Evolutionary conservation across 2,888 invertebrate genomes (phyloP).

Genomic region (Chelonus formosanus): DNA sequence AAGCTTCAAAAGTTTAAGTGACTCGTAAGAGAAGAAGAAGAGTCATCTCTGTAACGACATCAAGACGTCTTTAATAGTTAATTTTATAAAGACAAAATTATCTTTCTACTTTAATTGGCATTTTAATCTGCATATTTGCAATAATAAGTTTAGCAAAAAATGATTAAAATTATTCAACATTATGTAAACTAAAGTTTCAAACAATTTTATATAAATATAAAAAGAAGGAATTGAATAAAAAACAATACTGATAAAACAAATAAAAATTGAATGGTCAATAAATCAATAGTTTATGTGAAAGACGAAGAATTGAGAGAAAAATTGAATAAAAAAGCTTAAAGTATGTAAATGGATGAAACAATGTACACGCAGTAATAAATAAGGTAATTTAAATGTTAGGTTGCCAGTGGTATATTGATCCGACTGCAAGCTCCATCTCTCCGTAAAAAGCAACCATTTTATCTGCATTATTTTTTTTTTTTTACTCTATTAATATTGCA

Average conservation of each 20-base stretch:
- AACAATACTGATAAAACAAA: background rate
- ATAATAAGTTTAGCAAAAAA: no score
- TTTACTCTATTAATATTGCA: conserved; percentile 13
- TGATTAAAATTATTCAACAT: no score
- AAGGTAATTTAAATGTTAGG: conserved; percentile 57
- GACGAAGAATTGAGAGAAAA: conserved; percentile 15
- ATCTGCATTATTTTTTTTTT: conserved; percentile 24
- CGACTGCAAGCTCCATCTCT: conserved; percentile 51
- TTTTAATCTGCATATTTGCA: no score
- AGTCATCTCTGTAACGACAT: no score
- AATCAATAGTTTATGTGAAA: conserved; percentile 3
- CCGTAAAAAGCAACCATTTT: conserved; percentile 42
- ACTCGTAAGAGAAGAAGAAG: no score
- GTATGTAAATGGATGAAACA: conserved; percentile 36
- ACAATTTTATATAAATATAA: no score
- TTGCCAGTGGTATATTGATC: conserved; percentile 59
- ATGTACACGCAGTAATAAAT: conserved; percentile 50
- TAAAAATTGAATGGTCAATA: background rate
- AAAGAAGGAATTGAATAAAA: background rate
- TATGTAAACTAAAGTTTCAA: no score
- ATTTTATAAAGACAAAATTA: no score
- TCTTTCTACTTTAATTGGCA: no score
- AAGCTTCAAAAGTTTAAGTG: no score
- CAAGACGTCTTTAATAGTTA: no score
- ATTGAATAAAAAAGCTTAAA: conserved; percentile 18